These are phyloP conservation scores for Geococcyx californianus DNA, from an alignment of 2,113 vertebrate species.

Conservation along the genomic window DNA sequence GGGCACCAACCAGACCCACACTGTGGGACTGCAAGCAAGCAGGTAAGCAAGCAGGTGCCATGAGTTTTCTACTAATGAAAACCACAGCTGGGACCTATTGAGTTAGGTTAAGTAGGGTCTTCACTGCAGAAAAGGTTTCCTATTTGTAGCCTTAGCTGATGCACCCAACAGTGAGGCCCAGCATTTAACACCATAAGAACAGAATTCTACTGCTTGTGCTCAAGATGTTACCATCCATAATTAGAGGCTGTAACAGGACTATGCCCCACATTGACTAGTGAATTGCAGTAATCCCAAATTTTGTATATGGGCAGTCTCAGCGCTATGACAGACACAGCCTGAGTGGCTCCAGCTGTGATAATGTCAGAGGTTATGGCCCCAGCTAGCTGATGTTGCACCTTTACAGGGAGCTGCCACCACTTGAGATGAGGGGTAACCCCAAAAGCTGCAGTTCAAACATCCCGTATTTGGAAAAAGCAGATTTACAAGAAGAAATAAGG, in stretches of 20 bases:
- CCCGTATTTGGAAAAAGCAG: background rate
- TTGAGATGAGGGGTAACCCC: background rate
- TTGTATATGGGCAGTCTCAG: background rate
- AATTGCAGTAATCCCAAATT: background rate
- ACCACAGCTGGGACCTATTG: background rate
- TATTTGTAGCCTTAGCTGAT: background rate
- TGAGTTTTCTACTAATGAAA: background rate
- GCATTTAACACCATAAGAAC: background rate
- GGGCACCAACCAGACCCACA: rapidly evolving
- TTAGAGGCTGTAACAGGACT: background rate
- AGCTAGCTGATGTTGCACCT: background rate
- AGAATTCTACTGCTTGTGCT: background rate
- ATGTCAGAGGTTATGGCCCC: background rate
- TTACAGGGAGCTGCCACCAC: background rate
- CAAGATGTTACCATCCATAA: background rate
- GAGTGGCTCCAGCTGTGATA: background rate
- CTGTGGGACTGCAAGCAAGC: rapidly evolving
- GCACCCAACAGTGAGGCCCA: background rate
- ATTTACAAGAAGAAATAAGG: background rate
- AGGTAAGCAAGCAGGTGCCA: background rate
- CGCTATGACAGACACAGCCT: background rate
- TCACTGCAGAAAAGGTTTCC: background rate
- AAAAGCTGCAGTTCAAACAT: rapidly evolving
- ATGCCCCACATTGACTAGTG: rapidly evolving
- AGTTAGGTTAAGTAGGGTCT: background rate